Percentiles rank a stretch among this genome's conserved stretches.
phyloP scores from a whole-genome alignment of 2,113 vertebrate species.

The Bolborhynchus lineola region DNA sequence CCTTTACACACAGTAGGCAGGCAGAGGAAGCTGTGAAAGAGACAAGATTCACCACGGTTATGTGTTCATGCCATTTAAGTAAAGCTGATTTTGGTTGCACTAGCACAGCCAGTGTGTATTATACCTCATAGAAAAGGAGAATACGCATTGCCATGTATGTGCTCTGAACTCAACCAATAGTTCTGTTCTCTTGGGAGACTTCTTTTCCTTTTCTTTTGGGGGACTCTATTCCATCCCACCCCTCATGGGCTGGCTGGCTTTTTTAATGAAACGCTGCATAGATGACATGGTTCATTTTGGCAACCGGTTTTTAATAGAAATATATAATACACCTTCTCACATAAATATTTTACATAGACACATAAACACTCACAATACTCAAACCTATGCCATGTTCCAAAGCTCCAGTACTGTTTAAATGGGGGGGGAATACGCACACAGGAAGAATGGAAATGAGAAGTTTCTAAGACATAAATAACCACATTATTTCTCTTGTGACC shows the following conservation, averaged over 20 bases:
- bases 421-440: background rate
- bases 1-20: background rate
- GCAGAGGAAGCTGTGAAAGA: background rate
- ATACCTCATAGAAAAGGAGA: background rate
- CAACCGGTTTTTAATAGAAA: constrained; percentile 36
- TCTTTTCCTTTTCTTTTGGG: background rate
- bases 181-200: background rate
- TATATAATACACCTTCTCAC: background rate
- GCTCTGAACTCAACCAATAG: background rate
- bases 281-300: background rate
- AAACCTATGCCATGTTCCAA: background rate
- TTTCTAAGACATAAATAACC: background rate
- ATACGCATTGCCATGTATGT: background rate
- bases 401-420: background rate
- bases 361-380: background rate
- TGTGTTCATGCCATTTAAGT: background rate
- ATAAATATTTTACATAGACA: background rate
- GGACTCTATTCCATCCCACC: background rate
- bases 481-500: background rate
- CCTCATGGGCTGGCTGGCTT: background rate
- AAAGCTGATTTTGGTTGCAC: background rate
- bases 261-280: background rate
- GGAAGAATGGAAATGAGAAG: background rate
- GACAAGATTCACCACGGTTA: background rate
- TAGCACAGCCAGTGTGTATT: background rate